Conservation (phyloP, 2,888 invertebrate species). For the Drosophila kambysellisi region DNA sequence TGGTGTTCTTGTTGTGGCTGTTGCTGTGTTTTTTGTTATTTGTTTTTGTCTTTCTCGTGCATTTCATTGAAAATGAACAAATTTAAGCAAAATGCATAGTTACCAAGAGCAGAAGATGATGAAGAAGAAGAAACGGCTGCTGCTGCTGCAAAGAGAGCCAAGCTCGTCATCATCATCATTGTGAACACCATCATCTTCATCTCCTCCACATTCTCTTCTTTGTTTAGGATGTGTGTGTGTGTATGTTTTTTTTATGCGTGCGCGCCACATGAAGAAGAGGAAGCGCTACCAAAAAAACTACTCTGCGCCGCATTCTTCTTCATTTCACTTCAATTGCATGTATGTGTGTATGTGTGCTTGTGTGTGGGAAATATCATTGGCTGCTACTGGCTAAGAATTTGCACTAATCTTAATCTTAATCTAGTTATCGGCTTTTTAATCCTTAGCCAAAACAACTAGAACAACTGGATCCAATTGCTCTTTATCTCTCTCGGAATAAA, state of each 20-base stretch:
- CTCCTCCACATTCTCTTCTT: conserved; percentile 53
- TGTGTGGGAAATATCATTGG: conserved; percentile 26
- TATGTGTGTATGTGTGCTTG: conserved; percentile 7
- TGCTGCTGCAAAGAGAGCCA: conserved; percentile 33
- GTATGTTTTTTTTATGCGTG: conserved; percentile 42
- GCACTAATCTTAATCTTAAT: conserved; percentile 44
- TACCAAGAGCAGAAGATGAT: conserved; percentile 29
- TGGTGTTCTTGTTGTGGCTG: conserved; percentile 18
- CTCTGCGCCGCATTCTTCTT: conserved; percentile 19
- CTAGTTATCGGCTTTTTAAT: conserved; percentile 40
- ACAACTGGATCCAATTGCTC: conserved; percentile 18
- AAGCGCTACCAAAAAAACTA: conserved; percentile 45
- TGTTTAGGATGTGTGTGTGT: conserved; percentile 55
- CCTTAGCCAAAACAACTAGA: conserved; percentile 7
- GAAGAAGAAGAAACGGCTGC: conserved; percentile 16
- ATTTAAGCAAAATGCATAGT: conserved; percentile 42
- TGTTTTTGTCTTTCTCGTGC: conserved; percentile 20
- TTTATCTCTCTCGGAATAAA: not conserved
- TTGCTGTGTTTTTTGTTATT: conserved; percentile 1
- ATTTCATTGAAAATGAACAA: conserved; percentile 51
- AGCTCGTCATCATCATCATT: conserved; percentile 29
- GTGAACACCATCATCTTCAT: conserved; percentile 25
- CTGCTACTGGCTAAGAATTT: conserved; percentile 23
- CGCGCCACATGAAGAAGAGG: conserved; percentile 58
- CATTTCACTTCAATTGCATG: conserved; percentile 1